Base-by-base conservation (phyloP, 2,888 invertebrate genomes). In the Cinara cedri region DNA sequence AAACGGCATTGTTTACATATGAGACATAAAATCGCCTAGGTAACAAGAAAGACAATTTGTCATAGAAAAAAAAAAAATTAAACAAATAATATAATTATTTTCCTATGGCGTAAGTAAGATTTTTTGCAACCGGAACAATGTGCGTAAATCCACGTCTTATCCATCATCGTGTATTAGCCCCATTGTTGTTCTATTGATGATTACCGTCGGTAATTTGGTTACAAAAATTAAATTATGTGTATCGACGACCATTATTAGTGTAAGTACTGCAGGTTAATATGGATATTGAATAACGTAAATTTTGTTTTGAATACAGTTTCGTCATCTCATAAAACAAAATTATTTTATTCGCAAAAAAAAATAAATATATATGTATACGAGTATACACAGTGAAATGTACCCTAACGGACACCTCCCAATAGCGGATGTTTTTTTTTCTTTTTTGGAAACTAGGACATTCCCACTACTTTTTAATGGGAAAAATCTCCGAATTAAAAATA, bases 111-210 rank as follows among this genome's bases (percentile, higher is more conserved):
- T 60, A 70, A 78, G 34, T 44, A 19, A 34, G 8, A 57, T 68
- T 68, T n/a, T 78, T 78, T 34, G 49, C 4, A 49, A 60, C 66
- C 66, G 34, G 76, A 70, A 78, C 76, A 78, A 78, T 70, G 34
- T 55, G 19, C 76, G 26, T 55, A 55, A 66, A 65, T 57, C 57
- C 46, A 55, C 57, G 76, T 76, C 66, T 55, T 54, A 54, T 66
- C 55, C 46, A 76, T 76, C 76, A 24, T 24, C 65, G 44, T n/a
- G n/a, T 75, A 65, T 75, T 76, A 68, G 24, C 60, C 34, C 68
- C 6, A 70, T 78, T 78, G 68, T 78, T 70, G 49, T 14, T 26
- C 49, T 46, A 78, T 68, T 78, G 49, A 60, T n/a, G 66, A 66
- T 78, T 68, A 49, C 68, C 21, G 68, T 68, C 68, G 68, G 68